Evolutionary conservation across 2,797 vertebrate species (phyloP), one percentile per base, ranked within the genome.

Genomic region (Enteromius mattozi): DNA sequence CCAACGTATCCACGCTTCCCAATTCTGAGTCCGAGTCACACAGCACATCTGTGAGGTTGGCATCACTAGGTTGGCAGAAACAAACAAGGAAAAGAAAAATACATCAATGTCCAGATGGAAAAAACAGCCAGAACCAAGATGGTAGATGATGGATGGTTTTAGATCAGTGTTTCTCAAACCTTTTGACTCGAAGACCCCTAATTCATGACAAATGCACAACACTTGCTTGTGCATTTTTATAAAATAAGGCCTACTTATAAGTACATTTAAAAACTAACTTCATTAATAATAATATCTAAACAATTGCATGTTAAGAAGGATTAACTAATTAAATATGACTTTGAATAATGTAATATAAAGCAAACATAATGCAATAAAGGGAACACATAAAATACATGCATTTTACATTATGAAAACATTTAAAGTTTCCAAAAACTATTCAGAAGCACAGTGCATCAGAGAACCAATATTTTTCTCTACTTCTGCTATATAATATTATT

Each of bases 1-100:
- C 95, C 92, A 95, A 88, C 16, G 89, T 93, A 89, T 97, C 97
- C 0, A 94, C 95, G 92, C 97, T 97, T 89, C 97, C 97, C 95
- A 97, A 92, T 89, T 97, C 96, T 0, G 96, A 96, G 91, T 98
- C 97, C 0, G 97, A 97, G 93, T 98, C 97, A 0, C 96, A 97
- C 89, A 96, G 93, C 5, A 91, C 93, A 3, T 98, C 97, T 91
- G 96, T 95, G 91, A 99, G 94, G 95, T 96, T 97, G 92, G 96
- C 95, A 6, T 98, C 97, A 0, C 98, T 99, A 59, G 54, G 3
- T 59, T 59, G 54, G 91, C 0, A 87, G 80, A 56, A 59, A 90
- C 30, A 76, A 82, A 87, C 10, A n/a, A 10, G 27, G 35, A 47
- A 33, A 37, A 45, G 6, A 80, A 76, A 75, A 49, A 79, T 21